Evolutionary conservation across 2,113 vertebrate species (phyloP), one percentile per base, ranked within the genome.

Genomic region (Brienomyrus longianalis): DNA sequence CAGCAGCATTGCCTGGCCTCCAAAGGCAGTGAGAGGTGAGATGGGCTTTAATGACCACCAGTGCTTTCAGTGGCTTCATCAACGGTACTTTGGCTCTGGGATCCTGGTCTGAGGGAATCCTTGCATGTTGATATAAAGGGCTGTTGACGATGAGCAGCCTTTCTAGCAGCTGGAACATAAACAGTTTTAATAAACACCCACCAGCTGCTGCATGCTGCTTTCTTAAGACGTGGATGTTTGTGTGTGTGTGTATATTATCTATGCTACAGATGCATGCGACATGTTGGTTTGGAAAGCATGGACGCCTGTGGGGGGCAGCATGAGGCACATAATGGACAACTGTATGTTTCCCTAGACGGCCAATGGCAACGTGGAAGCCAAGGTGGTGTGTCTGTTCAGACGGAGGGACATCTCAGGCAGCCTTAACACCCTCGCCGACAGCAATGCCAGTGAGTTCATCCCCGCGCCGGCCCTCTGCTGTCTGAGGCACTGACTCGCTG

Each of bases 351-450:
- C 91, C 2, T 92, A 98, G 98, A 98, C 98, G 7, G 98, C 97
- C 93, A 98, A 98, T 92, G 98, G 98, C 17, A 98, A 98, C 0
- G 98, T 98, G 93, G 98, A 98, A 92, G 98, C 97, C 35, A 98
- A 98, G 91, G 98, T 98, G 83, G 98, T 98, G 89, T 98, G 97
- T 91, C 96, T 98, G 66, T 98, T 98, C 94, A 95, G 97, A 91
- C 95, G 98, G 91, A 94, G 98, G 92, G 98, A 98, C 92, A 98
- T 98, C 92, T 98, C 98, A 59, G 96, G 97, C 91, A 98, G 97
- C 93, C 97, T 98, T 92, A 98, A 98, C 94, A 97, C 97, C 86
- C 93, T 98, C 92, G 98, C 97, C 0, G 98, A 98, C 93, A 98
- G 97, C 94, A 98, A 98, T 62, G 98, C 98, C 90, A 94, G 98